A percentile compares a stretch with the other conserved stretches of the same genome.
These are phyloP conservation scores for Saguinus imperator DNA, from an alignment of 2,113 vertebrate genomes.

Conservation along the genomic window DNA sequence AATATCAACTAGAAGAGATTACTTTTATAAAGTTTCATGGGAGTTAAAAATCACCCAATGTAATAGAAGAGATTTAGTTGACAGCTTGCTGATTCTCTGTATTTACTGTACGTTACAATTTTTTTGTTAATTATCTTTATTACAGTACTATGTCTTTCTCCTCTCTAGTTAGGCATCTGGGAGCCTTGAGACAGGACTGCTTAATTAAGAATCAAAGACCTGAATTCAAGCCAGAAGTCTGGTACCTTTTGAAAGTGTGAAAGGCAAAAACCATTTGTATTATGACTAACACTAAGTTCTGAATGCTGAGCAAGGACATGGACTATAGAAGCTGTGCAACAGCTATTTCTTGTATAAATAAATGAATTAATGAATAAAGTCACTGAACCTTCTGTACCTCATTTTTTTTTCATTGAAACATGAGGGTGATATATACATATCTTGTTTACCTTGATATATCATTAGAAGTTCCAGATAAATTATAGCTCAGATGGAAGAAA, in stretches of 20 bases:
- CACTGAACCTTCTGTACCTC: neutral
- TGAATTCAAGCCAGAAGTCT: neutral
- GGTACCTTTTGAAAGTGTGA: neutral
- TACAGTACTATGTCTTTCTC: neutral
- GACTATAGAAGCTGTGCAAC: neutral
- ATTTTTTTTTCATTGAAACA: neutral
- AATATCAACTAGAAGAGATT: neutral
- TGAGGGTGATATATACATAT: neutral
- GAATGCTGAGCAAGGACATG: neutral
- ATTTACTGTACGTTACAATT: neutral
- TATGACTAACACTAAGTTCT: neutral
- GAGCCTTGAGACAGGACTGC: neutral
- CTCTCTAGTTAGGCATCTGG: neutral
- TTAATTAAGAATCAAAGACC: neutral
- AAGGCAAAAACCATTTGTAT: neutral
- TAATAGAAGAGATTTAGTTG: neutral
- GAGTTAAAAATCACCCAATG: neutral
- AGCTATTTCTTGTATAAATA: neutral
- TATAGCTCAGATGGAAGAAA: neutral
- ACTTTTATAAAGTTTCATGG: neutral
- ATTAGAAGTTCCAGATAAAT: neutral
- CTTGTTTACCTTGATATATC: neutral
- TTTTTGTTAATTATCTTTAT: conserved; percentile 2
- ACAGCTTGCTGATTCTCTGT: neutral
- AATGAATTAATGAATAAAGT: neutral